phyloP scores from a whole-genome alignment of 2,113 vertebrate species.

The Pachycephala philippinensis region DNA sequence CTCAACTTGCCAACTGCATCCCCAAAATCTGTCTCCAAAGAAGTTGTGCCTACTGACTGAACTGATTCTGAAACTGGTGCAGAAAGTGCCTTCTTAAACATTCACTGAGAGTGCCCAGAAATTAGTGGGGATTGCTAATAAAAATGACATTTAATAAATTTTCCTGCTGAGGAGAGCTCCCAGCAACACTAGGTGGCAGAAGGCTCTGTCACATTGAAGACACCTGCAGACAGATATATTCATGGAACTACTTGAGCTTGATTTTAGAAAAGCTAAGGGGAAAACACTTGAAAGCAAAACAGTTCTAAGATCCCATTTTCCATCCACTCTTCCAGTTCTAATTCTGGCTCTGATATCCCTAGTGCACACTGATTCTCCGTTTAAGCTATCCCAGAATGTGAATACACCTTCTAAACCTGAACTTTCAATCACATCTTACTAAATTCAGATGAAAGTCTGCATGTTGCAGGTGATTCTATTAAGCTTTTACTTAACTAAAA shows the following conservation, averaged over 20 bases:
- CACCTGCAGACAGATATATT: conserved; percentile 23
- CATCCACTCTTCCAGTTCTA: not conserved
- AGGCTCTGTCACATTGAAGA: conserved; percentile 44
- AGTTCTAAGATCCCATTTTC: not conserved
- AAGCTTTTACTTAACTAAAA: not conserved
- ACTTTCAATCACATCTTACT: not conserved
- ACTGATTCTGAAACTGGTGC: not conserved
- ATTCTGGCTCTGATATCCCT: not conserved
- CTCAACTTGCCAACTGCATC: not conserved
- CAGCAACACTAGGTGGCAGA: conserved; percentile 70
- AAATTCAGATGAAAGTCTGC: not conserved
- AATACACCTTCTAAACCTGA: not conserved
- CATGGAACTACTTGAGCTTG: not conserved
- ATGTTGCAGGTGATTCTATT: not conserved
- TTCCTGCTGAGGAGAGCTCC: conserved; percentile 5
- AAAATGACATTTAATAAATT: not conserved
- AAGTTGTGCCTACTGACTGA: not conserved
- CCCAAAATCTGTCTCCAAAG: not conserved
- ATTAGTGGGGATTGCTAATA: not conserved
- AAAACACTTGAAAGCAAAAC: not conserved
- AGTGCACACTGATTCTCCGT: not conserved
- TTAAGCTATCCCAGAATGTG: not conserved
- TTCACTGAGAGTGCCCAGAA: too few relatives aligned
- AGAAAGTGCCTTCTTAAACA: not conserved
- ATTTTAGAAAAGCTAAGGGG: not conserved